phyloP scores from a whole-genome alignment of 53 echinoderm and acorn worm genomes.

The Paelopatides confundens region DNA sequence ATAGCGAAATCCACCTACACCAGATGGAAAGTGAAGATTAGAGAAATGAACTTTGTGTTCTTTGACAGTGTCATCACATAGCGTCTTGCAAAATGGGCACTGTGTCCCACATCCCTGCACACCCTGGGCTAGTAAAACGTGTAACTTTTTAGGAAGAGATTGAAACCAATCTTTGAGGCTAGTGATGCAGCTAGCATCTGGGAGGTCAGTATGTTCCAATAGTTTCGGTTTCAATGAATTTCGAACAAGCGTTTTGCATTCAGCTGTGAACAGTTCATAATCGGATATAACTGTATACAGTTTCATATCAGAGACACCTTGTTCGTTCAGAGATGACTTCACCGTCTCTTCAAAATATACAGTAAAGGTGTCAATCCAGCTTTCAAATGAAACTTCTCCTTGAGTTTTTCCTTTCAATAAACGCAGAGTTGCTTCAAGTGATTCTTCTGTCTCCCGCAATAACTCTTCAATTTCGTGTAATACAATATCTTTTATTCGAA shows the following conservation, averaged over 20 bases:
- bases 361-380: neutral
- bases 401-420: neutral
- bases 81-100: too few species aligned
- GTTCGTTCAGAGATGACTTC: neutral
- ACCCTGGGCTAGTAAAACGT: neutral
- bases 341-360: neutral
- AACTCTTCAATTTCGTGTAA: neutral
- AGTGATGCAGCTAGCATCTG: neutral
- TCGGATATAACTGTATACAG: neutral
- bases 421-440: neutral
- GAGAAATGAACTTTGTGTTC: too few species aligned
- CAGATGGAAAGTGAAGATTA: constrained; percentile 1
- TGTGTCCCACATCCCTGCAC: too few species aligned
- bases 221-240: neutral
- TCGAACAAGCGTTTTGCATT: neutral
- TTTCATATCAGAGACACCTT: neutral
- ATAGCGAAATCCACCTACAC: neutral
- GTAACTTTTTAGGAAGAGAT: neutral
- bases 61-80: constrained; percentile 30
- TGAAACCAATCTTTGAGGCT: neutral
- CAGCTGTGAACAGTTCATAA: neutral
- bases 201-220: neutral
- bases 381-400: neutral
- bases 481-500: too few species aligned
- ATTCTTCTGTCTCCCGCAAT: neutral